Conservation (phyloP, 2,113 vertebrate species). For the Sceloporus tristichus region DNA sequence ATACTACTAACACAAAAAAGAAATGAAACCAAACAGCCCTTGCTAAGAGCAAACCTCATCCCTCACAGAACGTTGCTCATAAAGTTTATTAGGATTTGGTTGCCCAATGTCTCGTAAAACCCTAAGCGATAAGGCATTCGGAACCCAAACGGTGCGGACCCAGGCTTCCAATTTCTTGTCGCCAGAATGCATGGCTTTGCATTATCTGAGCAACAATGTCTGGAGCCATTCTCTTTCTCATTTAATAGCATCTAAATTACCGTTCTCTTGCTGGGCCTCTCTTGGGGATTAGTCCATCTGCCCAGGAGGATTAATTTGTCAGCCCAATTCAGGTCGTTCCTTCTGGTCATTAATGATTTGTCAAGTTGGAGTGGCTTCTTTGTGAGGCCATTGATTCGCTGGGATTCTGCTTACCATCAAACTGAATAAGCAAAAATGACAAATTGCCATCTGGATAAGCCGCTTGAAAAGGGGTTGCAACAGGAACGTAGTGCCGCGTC, state of each 20-base stretch:
- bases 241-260: neutral
- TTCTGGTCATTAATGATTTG: neutral
- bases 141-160: constrained; percentile 26
- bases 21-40: neutral
- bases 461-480: too few species aligned
- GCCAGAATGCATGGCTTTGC: constrained; percentile 13
- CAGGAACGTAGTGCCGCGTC: too few species aligned
- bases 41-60: neutral
- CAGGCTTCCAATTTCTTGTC: neutral
- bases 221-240: neutral
- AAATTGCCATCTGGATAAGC: neutral
- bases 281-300: neutral
- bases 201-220: neutral
- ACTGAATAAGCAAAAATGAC: neutral
- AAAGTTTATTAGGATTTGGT: constrained; percentile 31
- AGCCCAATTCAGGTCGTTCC: neutral
- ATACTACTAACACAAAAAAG: neutral
- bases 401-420: neutral
- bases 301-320: fast-evolving
- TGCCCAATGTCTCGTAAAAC: constrained; percentile 30
- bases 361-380: neutral
- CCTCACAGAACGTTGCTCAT: neutral
- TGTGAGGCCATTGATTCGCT: neutral
- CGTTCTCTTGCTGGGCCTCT: neutral
- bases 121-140: neutral